Base-by-base conservation (phyloP, 1,140 invertebrate species). In the Vollenhovia emeryi region DNA sequence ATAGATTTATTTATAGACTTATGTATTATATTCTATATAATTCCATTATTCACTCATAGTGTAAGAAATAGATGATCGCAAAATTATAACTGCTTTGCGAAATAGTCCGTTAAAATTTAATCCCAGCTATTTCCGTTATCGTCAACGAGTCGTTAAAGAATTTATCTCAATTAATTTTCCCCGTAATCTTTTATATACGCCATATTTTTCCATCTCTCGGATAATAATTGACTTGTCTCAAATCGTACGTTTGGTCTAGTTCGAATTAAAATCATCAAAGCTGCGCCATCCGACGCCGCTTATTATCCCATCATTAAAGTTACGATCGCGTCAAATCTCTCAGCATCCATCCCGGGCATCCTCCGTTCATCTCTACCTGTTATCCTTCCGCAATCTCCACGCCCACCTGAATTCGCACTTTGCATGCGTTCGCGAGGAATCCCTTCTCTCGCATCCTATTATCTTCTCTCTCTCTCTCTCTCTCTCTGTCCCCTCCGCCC, bases 361-460 rank as follows among this genome's bases (percentile, higher is more conserved):
- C 13, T 62, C 1, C 45, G 30, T 60, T 15, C 33, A 74, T 60
- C 21, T 79, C 7, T 5, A 24, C 6, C 45, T 30, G 27, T 24
- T 43, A 50, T 78, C 48, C 59, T 78, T 64, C 48, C 33, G 33
- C 48, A 60, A 55, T 79, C 33, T 79, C 45, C 62, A 79, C 33
- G 62, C 60, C 62, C 76, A 69, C 6, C 15, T 68, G 21, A 79
- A 55, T 79, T 52, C 33, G 76, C 62, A 69, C 76, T 79, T 79
- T 79, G 45, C 62, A 69, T 68, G 33, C 62, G 48, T 69, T 55
- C 48, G 8, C 9, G 21, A n/a, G 15, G 76, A 69, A 69, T 55
- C 33, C 21, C 30, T 69, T 27, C 40, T 78, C 40, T 78, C 48
- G 33, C 48, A 71, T 57, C 48, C 5, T 69, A 71, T 80, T 80